Evolutionary conservation across 2,888 invertebrate species (phyloP), one percentile per base, ranked within the genome.

Genomic region (Leptura quadrifasciata): DNA sequence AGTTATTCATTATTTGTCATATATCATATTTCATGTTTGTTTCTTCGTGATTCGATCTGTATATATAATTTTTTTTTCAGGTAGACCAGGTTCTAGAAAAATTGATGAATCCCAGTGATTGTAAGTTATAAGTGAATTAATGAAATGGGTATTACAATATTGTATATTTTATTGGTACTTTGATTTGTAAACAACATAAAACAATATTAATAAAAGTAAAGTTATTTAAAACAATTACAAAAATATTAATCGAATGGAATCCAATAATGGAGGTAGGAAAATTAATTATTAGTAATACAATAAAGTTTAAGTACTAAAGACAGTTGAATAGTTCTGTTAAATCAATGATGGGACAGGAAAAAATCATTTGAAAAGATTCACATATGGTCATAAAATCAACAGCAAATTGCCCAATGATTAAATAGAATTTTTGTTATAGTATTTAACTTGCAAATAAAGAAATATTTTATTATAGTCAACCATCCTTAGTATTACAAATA

Each of bases 41-140:
- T 8, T 6, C 5, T 31, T 31, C 27, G 5, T 31, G 27, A 8
- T 31, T 31, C 6, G 27, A 31, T 6, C 27, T 31, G 6, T 31
- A 6, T 31, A 69, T 31, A 69, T 27, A 27, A 54, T n/a, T 39
- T 63, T 63, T 65, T 35, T 77, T 80, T 31, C 52, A 80, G 80
- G 78, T 72, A 15, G 77, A 80, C 10, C 75, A 77, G 70, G 58
- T 78, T 24, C 61, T 79, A 61, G 70, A 73, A 21, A 79, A 78
- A 61, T 64, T 77, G 21, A 24, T 54, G 24, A 76, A 57, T 65
- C 24, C 47, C 71, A 65, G 15, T n/a, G 27, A 64, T 20, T 63
- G 18, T 18, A 69, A 60, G 18, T 12, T 75, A 24, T 55, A 47
- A 24, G 20, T 55, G 12, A 31, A 31, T 20, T 31, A 72, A 63